Evolutionary conservation across 2,888 invertebrate genomes (phyloP).

Genomic region (Anthophora plumipes): DNA sequence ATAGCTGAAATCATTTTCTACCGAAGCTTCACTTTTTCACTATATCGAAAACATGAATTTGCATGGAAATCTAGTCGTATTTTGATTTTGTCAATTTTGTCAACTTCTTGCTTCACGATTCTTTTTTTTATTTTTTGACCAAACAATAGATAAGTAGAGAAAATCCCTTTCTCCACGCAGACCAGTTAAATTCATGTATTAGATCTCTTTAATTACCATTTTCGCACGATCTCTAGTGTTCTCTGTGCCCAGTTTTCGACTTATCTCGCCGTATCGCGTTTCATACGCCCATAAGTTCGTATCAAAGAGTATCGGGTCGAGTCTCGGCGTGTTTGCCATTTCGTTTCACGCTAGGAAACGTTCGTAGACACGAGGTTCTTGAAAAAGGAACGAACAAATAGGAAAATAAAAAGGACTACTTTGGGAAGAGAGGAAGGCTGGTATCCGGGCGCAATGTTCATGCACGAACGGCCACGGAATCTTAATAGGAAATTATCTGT

Average conservation of each 20-base stretch:
- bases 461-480: constrained; percentile 81
- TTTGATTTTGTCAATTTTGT: too few species aligned
- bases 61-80: too few species aligned
- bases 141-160: too few species aligned
- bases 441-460: constrained; percentile 59
- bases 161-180: too few species aligned
- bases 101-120: too few species aligned
- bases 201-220: not conserved
- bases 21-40: too few species aligned
- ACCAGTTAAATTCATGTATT: not conserved
- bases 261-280: not conserved
- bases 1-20: too few species aligned
- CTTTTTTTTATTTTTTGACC: too few species aligned
- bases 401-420: constrained; percentile 1
- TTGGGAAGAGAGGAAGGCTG: constrained; percentile 41
- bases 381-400: too few species aligned
- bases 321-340: constrained; percentile 28
- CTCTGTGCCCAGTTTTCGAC: not conserved
- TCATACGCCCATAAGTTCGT: not conserved
- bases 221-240: not conserved
- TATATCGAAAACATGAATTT: too few species aligned
- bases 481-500: constrained; percentile 82
- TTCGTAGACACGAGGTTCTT: constrained; percentile 26
- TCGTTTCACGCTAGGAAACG: constrained; percentile 55
- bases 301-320: constrained; percentile 5